Conservation (phyloP, 2,888 invertebrate species). For the Athalia rosae region DNA sequence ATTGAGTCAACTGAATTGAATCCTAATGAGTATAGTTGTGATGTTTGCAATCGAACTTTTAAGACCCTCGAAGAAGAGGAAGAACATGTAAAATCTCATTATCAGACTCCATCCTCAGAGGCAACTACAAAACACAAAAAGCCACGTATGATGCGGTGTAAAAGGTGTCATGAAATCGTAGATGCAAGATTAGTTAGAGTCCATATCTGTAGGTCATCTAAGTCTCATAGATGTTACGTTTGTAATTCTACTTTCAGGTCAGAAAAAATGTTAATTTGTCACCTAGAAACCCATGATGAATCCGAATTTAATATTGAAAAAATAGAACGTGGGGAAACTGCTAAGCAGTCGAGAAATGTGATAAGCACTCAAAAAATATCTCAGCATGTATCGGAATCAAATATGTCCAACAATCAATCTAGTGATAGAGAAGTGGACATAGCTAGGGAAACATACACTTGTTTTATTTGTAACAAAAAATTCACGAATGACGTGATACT, state of each 20-base stretch:
- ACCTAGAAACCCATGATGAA: conserved; percentile 58
- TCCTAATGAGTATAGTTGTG: conserved; percentile 60
- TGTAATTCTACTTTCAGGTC: conserved; percentile 60
- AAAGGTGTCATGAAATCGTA: conserved; percentile 69
- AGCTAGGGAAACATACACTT: conserved; percentile 57
- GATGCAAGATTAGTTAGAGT: conserved; percentile 66
- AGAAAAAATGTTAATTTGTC: conserved; percentile 57
- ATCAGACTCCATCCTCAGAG: conserved; percentile 19
- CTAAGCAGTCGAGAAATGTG: conserved; percentile 19
- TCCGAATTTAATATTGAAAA: conserved; percentile 57
- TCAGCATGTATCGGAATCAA: conserved; percentile 27
- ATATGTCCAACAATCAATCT: background rate
- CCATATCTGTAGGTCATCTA: conserved; percentile 63
- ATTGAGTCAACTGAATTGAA: conserved; percentile 38
- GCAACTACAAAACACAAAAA: conserved; percentile 50
- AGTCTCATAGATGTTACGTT: conserved; percentile 58
- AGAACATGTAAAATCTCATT: conserved; percentile 61
- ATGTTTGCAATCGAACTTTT: conserved; percentile 62
- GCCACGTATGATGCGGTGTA: conserved; percentile 69
- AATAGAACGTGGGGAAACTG: conserved; percentile 20
- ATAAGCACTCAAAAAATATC: conserved; percentile 28
- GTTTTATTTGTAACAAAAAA: conserved; percentile 69
- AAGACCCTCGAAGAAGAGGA: conserved; percentile 60
- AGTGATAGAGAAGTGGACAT: background rate
- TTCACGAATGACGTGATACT: conserved; percentile 67